A percentile compares a stretch with the other conserved stretches of the same genome.
Conservation (phyloP, 2,888 invertebrate species). For the Elmis aenea region DNA sequence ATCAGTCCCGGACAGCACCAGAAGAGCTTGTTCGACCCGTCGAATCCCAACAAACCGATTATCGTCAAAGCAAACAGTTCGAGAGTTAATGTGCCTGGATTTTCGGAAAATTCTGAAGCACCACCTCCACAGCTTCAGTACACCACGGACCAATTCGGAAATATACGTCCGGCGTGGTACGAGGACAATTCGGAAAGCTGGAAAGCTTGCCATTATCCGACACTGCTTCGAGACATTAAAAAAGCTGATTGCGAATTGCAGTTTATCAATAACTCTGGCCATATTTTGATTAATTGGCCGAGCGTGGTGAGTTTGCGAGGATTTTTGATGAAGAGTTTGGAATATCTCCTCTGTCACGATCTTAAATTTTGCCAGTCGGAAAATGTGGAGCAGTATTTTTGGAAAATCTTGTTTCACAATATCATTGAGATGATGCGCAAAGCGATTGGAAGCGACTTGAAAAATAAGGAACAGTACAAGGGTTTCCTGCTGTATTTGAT, state of each 20-base stretch:
- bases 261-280: conserved; percentile 56
- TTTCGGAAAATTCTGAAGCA: conserved; percentile 35
- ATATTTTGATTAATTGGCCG: conserved; percentile 63
- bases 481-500: conserved; percentile 64
- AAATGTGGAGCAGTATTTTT: conserved; percentile 84
- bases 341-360: conserved; percentile 67
- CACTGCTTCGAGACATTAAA: conserved; percentile 60
- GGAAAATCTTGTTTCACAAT: conserved; percentile 87
- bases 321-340: conserved; percentile 64
- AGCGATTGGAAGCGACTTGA: conserved; percentile 56
- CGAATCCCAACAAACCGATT: conserved; percentile 67
- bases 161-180: conserved; percentile 53
- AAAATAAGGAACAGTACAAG: conserved; percentile 61
- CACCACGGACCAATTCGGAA: conserved; percentile 50
- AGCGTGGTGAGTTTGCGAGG: conserved; percentile 56
- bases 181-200: conserved; percentile 56
- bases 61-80: conserved; percentile 55
- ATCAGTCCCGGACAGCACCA: conserved; percentile 36
- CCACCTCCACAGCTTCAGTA: conserved; percentile 31
- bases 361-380: conserved; percentile 82
- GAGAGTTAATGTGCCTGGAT: conserved; percentile 34
- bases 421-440: conserved; percentile 79
- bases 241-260: conserved; percentile 65
- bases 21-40: conserved; percentile 57
- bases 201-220: conserved; percentile 57